Percentiles rank a stretch among this genome's conserved stretches.
Conservation (phyloP, 2,113 vertebrate species). For the Tympanuchus pallidicinctus region DNA sequence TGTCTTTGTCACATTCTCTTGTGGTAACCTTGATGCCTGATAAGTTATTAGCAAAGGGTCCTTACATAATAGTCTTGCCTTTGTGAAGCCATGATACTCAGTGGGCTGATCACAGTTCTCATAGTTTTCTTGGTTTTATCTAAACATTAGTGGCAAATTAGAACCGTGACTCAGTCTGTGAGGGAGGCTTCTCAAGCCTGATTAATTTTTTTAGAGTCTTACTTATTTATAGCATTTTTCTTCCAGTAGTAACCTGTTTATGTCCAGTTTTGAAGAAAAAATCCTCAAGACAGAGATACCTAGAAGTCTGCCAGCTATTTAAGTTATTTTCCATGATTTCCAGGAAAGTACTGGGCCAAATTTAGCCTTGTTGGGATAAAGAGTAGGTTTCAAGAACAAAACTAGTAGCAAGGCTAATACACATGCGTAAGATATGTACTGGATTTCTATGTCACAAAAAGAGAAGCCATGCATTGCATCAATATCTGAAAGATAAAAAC, state of each 20-base stretch:
- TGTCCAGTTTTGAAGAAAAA: not conserved
- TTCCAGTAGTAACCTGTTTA: not conserved
- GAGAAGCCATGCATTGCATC: not conserved
- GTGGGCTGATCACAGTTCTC: not conserved
- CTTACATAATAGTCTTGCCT: not conserved
- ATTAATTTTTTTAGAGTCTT: not conserved
- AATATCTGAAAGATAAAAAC: not conserved
- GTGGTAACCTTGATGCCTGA: not conserved
- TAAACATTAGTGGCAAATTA: not conserved
- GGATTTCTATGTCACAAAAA: not conserved
- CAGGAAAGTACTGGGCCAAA: not conserved
- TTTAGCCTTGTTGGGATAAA: not conserved
- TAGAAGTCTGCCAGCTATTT: not conserved
- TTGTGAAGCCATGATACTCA: not conserved
- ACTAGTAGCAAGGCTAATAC: not conserved
- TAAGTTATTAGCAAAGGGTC: slow-evolving; percentile 11
- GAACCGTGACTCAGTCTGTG: not conserved
- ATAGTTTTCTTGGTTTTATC: not conserved
- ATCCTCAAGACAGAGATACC: not conserved
- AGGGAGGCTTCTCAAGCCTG: not conserved
- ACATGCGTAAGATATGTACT: not conserved
- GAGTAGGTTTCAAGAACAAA: not conserved
- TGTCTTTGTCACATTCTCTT: not conserved
- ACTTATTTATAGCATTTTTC: not conserved
- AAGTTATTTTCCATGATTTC: not conserved